Conservation (phyloP, 2,888 invertebrate species). For the Cryptus armator region DNA sequence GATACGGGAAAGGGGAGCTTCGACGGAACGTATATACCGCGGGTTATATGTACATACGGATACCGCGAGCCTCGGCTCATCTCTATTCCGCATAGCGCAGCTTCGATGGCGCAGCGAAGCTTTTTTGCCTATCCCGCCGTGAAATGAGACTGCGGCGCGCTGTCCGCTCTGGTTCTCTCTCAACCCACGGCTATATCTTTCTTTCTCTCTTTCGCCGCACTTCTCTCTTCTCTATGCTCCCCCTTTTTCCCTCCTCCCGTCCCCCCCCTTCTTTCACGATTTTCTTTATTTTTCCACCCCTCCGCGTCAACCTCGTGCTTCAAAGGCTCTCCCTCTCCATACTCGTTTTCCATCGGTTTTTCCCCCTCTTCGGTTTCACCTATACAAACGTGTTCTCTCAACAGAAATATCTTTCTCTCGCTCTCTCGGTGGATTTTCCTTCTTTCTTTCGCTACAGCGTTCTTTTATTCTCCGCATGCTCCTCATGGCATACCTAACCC, state of each 20-base stretch:
- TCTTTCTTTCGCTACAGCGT: not conserved
- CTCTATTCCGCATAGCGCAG: conserved; percentile 76
- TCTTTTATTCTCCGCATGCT: conserved; percentile 58
- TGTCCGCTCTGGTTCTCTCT: conserved; percentile 64
- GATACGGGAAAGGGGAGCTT: conserved; percentile 52
- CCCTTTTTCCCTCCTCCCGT: conserved; percentile 9
- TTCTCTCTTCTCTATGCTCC: conserved; percentile 48
- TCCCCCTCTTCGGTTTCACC: conserved; percentile 70
- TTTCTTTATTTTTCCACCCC: conserved; percentile 54
- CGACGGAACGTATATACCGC: conserved; percentile 29
- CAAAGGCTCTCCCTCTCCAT: conserved; percentile 63
- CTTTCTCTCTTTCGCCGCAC: conserved; percentile 48
- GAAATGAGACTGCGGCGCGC: conserved; percentile 79
- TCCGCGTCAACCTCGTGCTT: conserved; percentile 46
- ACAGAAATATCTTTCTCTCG: conserved; percentile 42
- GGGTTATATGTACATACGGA: conserved; percentile 60
- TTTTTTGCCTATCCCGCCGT: conserved; percentile 79
- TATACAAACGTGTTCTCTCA: conserved; percentile 44
- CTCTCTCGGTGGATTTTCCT: conserved; percentile 69
- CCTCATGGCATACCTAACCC: conserved; percentile 22
- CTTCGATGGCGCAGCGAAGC: conserved; percentile 71
- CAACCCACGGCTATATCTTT: conserved; percentile 52
- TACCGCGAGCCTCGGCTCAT: conserved; percentile 73
- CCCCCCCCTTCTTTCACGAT: conserved; percentile 25
- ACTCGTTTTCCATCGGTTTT: conserved; percentile 78